Percentiles rank a stretch among this genome's conserved stretches.
Evolutionary conservation across 2,888 invertebrate species (phyloP).

Genomic region (Diaphora mendica): DNA sequence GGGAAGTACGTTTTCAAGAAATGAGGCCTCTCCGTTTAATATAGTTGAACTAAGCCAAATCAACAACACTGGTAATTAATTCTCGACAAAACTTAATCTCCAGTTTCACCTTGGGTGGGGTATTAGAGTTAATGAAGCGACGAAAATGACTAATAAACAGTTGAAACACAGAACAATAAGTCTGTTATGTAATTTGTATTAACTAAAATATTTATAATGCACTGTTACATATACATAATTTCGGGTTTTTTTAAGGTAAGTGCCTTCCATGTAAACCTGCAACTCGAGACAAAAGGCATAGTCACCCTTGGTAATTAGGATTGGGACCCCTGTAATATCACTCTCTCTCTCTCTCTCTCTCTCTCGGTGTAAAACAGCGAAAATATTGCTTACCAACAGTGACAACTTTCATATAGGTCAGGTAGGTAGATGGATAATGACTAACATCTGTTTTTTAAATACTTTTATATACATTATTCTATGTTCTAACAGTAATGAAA

Average conservation of each 20-base stretch:
- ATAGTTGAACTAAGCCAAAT: slow-evolving; percentile 29
- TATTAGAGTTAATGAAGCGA: slow-evolving; percentile 54
- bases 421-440: too few relatives aligned
- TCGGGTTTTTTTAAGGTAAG: too few relatives aligned
- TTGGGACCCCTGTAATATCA: too few relatives aligned
- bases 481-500: too few relatives aligned
- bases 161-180: slow-evolving; percentile 10
- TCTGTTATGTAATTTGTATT: background rate
- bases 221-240: too few relatives aligned
- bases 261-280: too few relatives aligned
- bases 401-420: too few relatives aligned
- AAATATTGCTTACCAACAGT: too few relatives aligned
- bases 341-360: too few relatives aligned
- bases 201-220: background rate
- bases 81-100: slow-evolving; percentile 39
- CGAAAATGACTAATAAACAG: slow-evolving; percentile 5
- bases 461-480: background rate
- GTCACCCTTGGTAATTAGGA: too few relatives aligned
- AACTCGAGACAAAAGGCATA: too few relatives aligned
- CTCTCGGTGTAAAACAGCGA: too few relatives aligned
- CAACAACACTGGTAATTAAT: slow-evolving; percentile 49
- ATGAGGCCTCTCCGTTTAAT: slow-evolving; percentile 22
- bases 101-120: slow-evolving; percentile 30
- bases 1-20: slow-evolving; percentile 1
- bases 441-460: background rate